Conservation (phyloP, 2,888 invertebrate species). For the Podabrus alpinus region DNA sequence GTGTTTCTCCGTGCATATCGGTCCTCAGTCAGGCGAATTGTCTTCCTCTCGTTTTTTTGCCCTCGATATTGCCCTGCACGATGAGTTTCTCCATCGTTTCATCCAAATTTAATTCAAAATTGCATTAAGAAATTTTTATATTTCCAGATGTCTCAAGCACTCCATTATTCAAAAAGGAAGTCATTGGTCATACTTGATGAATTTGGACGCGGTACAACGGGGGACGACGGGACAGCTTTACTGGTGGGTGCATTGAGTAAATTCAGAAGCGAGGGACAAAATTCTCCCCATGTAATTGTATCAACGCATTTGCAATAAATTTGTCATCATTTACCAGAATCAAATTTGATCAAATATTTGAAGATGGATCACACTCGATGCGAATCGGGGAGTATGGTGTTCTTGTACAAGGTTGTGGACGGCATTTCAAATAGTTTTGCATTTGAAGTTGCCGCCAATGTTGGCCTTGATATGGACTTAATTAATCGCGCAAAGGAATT, state of each 20-base stretch:
- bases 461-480: slow-evolving; percentile 61
- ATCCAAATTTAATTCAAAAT: too few relatives aligned
- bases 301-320: slow-evolving; percentile 80
- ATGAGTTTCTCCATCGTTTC: too few relatives aligned
- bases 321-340: slow-evolving; percentile 61
- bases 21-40: too few relatives aligned
- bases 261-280: slow-evolving; percentile 61
- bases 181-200: slow-evolving; percentile 86
- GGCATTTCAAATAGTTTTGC: slow-evolving; percentile 71
- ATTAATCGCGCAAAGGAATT: slow-evolving; percentile 61
- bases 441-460: slow-evolving; percentile 64
- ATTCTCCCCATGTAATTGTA: slow-evolving; percentile 75
- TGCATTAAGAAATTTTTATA: too few relatives aligned
- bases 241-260: slow-evolving; percentile 70
- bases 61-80: too few relatives aligned
- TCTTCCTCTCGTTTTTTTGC: too few relatives aligned
- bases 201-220: slow-evolving; percentile 84
- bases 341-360: slow-evolving; percentile 49
- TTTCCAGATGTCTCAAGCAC: slow-evolving; percentile 70
- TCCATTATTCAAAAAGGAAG: slow-evolving; percentile 65
- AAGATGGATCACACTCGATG: slow-evolving; percentile 46
- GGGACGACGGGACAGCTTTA: slow-evolving; percentile 76
- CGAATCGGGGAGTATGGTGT: slow-evolving; percentile 61
- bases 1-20: too few relatives aligned
- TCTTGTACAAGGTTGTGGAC: slow-evolving; percentile 66